These are phyloP conservation scores for Neostethus bicornis DNA, from an alignment of 2,797 vertebrate species.

Conservation along the genomic window DNA sequence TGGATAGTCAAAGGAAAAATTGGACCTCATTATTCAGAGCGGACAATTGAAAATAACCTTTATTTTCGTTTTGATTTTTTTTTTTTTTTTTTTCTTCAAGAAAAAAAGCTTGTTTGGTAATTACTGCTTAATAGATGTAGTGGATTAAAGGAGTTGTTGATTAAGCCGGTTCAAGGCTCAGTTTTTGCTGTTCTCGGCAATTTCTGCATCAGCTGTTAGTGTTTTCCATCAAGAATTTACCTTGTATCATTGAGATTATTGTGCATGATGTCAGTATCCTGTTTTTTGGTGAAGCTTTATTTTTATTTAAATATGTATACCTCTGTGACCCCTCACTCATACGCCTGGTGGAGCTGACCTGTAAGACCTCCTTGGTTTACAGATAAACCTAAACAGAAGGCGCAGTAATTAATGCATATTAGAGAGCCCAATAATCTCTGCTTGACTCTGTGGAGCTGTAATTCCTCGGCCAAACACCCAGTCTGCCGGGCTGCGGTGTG, in stretches of 20 bases:
- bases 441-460: conserved; percentile 41
- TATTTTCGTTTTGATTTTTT: no score
- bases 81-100: no score
- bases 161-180: no score
- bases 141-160: no score
- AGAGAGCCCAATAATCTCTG: conserved; percentile 60
- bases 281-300: not conserved
- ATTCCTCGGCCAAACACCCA: conserved; percentile 49
- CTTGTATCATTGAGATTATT: not conserved
- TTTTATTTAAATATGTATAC: conserved; percentile 27
- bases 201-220: not conserved
- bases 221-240: no score
- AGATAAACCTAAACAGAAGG: conserved; percentile 65
- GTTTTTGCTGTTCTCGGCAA: not conserved
- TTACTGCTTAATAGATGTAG: no score
- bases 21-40: no score
- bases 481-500: conserved; percentile 35
- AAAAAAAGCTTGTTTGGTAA: no score
- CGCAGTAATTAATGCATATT: conserved; percentile 59
- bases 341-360: conserved; percentile 9
- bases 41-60: no score
- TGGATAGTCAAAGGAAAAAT: no score
- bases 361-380: conserved; percentile 30
- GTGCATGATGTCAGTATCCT: not conserved
- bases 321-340: not conserved